phyloP scores from a whole-genome alignment of 1,140 invertebrate genomes.

The Bilobella aurantiaca region DNA sequence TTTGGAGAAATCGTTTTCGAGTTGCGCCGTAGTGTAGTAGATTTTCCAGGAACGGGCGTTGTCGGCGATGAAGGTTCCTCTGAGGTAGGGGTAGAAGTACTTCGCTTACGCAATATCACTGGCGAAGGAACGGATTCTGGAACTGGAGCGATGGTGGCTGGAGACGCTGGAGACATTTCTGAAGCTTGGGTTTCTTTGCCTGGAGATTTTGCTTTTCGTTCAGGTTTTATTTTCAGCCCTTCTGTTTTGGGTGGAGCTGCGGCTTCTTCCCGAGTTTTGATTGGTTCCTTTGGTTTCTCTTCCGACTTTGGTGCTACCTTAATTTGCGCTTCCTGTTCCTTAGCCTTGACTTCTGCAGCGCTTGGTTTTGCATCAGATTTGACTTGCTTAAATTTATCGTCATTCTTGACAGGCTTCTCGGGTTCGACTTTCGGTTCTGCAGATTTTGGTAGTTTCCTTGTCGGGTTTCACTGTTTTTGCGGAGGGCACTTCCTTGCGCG shows the following conservation, averaged over 20 bases:
- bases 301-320: too few relatives aligned
- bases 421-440: neutral
- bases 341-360: too few relatives aligned
- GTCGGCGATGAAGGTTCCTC: neutral
- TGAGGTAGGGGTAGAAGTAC: neutral
- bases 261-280: too few relatives aligned
- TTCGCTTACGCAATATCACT: neutral
- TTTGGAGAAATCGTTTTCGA: conserved; percentile 33
- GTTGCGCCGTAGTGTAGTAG: conserved; percentile 19
- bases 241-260: too few relatives aligned
- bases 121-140: neutral
- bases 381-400: too few relatives aligned
- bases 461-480: too few relatives aligned
- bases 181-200: neutral
- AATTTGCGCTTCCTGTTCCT: too few relatives aligned
- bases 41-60: neutral
- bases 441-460: neutral
- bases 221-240: too few relatives aligned
- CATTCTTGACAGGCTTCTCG: neutral
- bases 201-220: neutral
- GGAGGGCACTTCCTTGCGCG: too few relatives aligned
- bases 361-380: too few relatives aligned
- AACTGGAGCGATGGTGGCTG: neutral
- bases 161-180: too few relatives aligned
- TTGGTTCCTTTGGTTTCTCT: too few relatives aligned